These are phyloP conservation scores for Tipula helvola DNA, from an alignment of 2,888 invertebrate species.

Conservation along the genomic window DNA sequence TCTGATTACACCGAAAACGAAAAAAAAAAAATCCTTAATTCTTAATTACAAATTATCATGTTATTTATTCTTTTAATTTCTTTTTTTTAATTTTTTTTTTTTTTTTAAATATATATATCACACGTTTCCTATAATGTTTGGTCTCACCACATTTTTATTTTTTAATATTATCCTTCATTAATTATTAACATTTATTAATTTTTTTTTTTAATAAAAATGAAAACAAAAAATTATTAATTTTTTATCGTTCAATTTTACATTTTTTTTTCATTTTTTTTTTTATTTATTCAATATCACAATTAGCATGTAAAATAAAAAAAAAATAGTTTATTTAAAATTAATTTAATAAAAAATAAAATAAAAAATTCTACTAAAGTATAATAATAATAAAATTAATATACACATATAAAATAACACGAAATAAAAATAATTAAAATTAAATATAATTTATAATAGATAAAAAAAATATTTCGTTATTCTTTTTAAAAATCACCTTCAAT, in stretches of 20 bases:
- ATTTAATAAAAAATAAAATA: not conserved
- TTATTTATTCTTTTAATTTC: not conserved
- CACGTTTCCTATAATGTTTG: slow-evolving; percentile 12
- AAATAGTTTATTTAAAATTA: not conserved
- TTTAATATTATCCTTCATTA: not conserved
- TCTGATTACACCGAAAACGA: not conserved
- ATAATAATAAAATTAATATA: not conserved
- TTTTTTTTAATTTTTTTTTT: not conserved
- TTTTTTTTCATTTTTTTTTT: not conserved
- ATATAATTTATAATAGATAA: not conserved
- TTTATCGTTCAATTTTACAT: not conserved
- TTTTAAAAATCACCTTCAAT: not conserved
- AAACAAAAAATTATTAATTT: not conserved
- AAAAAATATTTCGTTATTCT: not conserved
- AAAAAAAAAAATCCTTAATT: not conserved
- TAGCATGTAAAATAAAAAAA: not conserved
- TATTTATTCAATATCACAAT: not conserved
- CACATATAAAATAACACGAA: not conserved
- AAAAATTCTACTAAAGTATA: not conserved
- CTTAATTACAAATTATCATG: not conserved
- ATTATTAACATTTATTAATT: slow-evolving; percentile 6
- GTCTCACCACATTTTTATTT: slow-evolving; percentile 10
- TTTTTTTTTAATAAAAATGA: slow-evolving; percentile 6
- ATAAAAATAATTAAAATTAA: not conserved
- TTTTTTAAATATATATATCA: slow-evolving; percentile 9